A percentile compares a stretch with the other conserved stretches of the same genome.
These are phyloP conservation scores for Phylloscopus trochiloides DNA, from an alignment of 2,113 vertebrate genomes.

Conservation along the genomic window DNA sequence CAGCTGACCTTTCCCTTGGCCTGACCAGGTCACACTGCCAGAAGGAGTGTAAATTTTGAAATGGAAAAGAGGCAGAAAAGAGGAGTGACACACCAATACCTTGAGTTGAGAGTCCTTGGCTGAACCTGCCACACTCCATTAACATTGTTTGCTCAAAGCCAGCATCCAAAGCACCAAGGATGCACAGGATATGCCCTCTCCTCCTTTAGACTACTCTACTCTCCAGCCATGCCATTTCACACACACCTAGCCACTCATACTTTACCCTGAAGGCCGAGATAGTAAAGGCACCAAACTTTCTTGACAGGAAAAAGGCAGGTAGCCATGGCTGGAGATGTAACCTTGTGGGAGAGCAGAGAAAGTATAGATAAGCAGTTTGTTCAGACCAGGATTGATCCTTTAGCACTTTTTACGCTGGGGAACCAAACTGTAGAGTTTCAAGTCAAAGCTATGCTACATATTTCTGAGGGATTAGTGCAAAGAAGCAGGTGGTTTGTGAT, in stretches of 20 bases:
- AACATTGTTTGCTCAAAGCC: neutral
- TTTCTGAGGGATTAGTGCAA: constrained; percentile 21
- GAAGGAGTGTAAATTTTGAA: neutral
- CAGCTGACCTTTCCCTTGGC: neutral
- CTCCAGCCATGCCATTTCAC: neutral
- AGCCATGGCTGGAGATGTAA: neutral
- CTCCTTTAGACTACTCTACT: neutral
- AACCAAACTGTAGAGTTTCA: neutral
- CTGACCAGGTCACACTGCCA: neutral
- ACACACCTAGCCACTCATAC: neutral
- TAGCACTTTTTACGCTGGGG: neutral
- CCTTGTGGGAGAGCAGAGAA: neutral
- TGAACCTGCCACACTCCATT: neutral
- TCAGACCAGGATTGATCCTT: neutral
- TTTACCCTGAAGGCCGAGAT: neutral
- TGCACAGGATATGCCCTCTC: neutral
- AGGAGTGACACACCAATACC: neutral
- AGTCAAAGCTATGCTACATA: neutral
- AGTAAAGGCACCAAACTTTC: neutral
- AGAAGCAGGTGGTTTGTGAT: constrained; percentile 33
- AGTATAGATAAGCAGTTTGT: neutral
- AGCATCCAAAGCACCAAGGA: neutral
- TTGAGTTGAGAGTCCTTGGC: neutral
- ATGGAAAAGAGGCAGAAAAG: neutral
- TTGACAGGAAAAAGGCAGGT: neutral